Evolutionary conservation across 2,888 invertebrate species (phyloP).

Genomic region (Chrysolina oricalcia): DNA sequence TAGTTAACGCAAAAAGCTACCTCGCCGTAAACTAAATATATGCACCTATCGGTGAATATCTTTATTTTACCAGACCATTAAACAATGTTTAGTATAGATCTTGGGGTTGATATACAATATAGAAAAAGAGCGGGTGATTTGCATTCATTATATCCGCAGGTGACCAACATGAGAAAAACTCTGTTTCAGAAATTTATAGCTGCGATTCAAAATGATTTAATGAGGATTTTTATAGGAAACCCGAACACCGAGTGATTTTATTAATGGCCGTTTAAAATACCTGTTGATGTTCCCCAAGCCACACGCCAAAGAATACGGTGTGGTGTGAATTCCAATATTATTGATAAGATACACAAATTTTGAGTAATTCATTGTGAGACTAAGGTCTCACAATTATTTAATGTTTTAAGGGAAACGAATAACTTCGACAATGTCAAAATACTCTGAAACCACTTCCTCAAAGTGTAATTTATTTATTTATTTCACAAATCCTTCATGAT

Average conservation of each 20-base stretch:
- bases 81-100: conserved; percentile 16
- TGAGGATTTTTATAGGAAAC: conserved; percentile 3
- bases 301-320: not conserved
- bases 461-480: too few species aligned
- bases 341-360: too few species aligned
- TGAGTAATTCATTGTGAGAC: too few species aligned
- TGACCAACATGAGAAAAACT: conserved; percentile 17
- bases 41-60: conserved; percentile 25
- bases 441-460: too few species aligned
- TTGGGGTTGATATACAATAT: conserved; percentile 22
- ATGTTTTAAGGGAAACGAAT: too few species aligned
- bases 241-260: conserved; percentile 3
- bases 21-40: conserved; percentile 22
- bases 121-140: conserved; percentile 18
- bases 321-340: not conserved
- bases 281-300: not conserved
- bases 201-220: conserved; percentile 15
- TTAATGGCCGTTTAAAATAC: not conserved
- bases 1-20: conserved; percentile 14
- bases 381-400: too few species aligned
- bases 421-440: too few species aligned
- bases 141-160: conserved; percentile 18
- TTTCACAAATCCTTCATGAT: too few species aligned
- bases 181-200: conserved; percentile 17
- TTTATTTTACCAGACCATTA: conserved; percentile 29